Conservation (phyloP, 2,888 invertebrate species). For the Amphipyra berbera region DNA sequence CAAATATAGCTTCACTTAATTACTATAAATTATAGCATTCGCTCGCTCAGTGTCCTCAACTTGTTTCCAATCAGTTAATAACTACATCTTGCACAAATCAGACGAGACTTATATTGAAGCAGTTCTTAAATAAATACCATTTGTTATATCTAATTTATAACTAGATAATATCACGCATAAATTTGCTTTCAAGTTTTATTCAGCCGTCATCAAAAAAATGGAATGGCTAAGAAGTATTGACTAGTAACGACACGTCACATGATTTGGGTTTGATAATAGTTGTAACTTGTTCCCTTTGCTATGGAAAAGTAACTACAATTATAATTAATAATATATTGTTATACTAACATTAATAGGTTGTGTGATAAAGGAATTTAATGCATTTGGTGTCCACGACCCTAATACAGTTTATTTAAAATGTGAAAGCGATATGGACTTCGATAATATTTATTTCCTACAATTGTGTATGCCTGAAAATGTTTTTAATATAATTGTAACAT, state of each 20-base stretch:
- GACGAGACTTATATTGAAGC: conserved; percentile 80
- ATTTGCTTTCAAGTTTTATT: conserved; percentile 63
- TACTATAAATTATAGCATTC: conserved; percentile 21
- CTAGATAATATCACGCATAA: conserved; percentile 82
- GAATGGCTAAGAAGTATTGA: conserved; percentile 60
- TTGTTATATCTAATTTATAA: conserved; percentile 71
- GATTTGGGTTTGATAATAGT: conserved; percentile 15
- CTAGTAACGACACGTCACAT: conserved; percentile 55
- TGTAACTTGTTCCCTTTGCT: neutral
- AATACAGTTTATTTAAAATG: neutral
- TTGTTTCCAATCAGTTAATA: conserved; percentile 50
- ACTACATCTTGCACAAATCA: conserved; percentile 69
- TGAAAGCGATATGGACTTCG: neutral
- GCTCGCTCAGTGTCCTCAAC: conserved; percentile 44
- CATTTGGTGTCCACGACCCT: conserved; percentile 26
- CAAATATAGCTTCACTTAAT: conserved; percentile 16
- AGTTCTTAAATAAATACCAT: conserved; percentile 70
- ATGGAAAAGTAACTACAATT: too few species aligned
- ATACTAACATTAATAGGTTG: too few species aligned
- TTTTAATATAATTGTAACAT: too few species aligned
- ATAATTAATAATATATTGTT: too few species aligned
- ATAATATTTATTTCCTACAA: neutral
- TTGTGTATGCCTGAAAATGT: too few species aligned
- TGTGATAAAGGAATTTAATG: too few species aligned
- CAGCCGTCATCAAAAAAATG: conserved; percentile 53